phyloP scores from a whole-genome alignment of 1,140 invertebrate species.

The Centruroides vittatus region DNA sequence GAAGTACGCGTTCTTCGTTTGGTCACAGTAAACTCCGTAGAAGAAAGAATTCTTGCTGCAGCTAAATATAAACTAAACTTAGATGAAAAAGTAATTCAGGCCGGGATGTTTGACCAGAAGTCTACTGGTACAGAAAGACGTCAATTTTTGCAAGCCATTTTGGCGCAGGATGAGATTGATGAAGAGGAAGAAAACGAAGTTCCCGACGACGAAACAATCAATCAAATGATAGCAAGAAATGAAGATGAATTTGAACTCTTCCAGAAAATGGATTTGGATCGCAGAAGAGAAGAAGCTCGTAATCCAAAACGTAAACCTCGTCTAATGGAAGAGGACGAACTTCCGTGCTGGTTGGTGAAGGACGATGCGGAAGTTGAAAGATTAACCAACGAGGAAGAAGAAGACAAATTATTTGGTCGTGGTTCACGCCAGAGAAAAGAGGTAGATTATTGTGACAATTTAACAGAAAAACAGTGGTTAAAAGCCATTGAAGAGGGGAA shows the following conservation, averaged over 20 bases:
- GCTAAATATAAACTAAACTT: conserved; percentile 78
- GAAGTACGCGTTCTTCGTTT: conserved; percentile 90
- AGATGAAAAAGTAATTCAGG: conserved; percentile 99
- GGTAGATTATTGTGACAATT: conserved; percentile 90
- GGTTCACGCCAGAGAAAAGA: conserved; percentile 89
- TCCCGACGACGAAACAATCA: conserved; percentile 96
- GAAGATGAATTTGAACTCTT: conserved; percentile 92
- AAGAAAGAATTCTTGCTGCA: conserved; percentile 92
- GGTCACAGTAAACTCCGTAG: conserved; percentile 97
- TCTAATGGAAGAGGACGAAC: conserved; percentile 81
- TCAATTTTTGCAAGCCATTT: conserved; percentile 84
- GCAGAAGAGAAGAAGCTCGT: conserved; percentile 67
- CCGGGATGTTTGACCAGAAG: conserved; percentile 99
- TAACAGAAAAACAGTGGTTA: conserved; percentile 80
- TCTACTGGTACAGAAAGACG: conserved; percentile 88
- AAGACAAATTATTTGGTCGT: conserved; percentile 57
- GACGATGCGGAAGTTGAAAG: conserved; percentile 69
- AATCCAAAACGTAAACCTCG: conserved; percentile 60
- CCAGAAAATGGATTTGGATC: conserved; percentile 82
- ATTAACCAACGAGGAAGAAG: conserved; percentile 54
- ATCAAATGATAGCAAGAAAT: conserved; percentile 92
- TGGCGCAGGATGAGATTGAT: conserved; percentile 83
- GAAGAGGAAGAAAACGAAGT: conserved; percentile 95
- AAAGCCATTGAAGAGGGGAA: conserved; percentile 49
- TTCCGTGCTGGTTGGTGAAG: conserved; percentile 89